These are phyloP conservation scores for Machaerirhynchus nigripectus DNA, from an alignment of 2,113 vertebrate genomes.

Conservation along the genomic window DNA sequence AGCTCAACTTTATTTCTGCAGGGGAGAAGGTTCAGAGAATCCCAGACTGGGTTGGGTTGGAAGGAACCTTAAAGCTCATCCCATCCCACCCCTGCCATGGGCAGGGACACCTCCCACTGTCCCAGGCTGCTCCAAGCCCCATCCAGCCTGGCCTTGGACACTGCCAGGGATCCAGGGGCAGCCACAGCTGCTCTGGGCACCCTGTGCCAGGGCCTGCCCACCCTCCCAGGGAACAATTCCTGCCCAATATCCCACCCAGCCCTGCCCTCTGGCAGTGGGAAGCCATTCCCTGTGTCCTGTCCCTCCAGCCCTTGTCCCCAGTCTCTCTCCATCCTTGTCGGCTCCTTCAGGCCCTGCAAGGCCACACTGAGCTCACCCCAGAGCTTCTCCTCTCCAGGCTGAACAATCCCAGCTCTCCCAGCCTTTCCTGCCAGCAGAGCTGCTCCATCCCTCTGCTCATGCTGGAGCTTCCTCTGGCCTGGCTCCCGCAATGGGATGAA, in stretches of 20 bases:
- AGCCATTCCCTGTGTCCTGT: not conserved
- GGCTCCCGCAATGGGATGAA: not conserved
- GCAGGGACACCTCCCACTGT: not conserved
- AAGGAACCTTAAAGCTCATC: rapidly evolving
- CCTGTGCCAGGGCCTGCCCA: not conserved
- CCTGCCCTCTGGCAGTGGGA: not conserved
- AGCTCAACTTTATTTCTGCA: not conserved
- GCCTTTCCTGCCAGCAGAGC: not conserved
- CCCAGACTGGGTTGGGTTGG: not conserved
- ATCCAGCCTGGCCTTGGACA: not conserved
- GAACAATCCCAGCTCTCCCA: not conserved
- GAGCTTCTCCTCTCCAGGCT: not conserved
- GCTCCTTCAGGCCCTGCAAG: not conserved
- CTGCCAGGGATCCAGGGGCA: not conserved
- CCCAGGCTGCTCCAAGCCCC: not conserved
- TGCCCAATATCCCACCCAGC: not conserved
- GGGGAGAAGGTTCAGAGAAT: not conserved
- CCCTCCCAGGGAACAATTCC: not conserved
- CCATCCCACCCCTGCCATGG: not conserved
- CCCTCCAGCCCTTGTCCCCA: too few relatives aligned
- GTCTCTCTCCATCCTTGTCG: not conserved
- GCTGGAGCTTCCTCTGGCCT: not conserved
- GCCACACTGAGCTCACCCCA: not conserved
- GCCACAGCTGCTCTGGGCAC: not conserved
- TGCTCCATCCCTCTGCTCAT: not conserved